phyloP scores from a whole-genome alignment of 2,113 vertebrate genomes.

The Microcebus tavaratra region DNA sequence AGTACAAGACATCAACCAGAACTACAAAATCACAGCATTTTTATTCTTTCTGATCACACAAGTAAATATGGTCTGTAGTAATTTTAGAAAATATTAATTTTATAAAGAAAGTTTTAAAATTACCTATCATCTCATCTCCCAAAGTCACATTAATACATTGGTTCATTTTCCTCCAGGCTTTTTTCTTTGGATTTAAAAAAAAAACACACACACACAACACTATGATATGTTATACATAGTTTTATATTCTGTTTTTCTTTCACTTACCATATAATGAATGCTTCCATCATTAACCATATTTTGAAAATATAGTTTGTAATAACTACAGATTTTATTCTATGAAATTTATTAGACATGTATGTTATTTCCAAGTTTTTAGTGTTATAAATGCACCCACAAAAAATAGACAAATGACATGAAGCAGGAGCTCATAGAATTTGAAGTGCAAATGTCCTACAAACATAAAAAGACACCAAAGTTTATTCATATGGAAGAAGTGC shows the following conservation, averaged over 20 bases:
- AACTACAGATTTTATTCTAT: background rate
- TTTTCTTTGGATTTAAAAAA: background rate
- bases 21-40: background rate
- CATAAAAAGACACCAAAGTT: background rate
- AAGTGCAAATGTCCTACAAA: background rate
- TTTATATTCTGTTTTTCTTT: background rate
- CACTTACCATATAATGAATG: background rate
- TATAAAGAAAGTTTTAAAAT: background rate
- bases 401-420: background rate
- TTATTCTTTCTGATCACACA: background rate
- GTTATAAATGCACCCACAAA: background rate
- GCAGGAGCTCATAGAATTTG: background rate
- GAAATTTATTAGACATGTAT: background rate
- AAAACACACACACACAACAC: background rate
- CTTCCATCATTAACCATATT: background rate
- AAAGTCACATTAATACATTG: background rate
- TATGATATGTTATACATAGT: background rate
- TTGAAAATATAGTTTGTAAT: background rate
- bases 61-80: background rate
- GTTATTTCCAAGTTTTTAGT: background rate
- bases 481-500: background rate
- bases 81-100: background rate
- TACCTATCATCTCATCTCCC: background rate
- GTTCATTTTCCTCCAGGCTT: background rate
- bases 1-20: background rate